These are phyloP conservation scores for Sebastes taczanowskii DNA, from an alignment of 2,797 vertebrate genomes.

Conservation along the genomic window DNA sequence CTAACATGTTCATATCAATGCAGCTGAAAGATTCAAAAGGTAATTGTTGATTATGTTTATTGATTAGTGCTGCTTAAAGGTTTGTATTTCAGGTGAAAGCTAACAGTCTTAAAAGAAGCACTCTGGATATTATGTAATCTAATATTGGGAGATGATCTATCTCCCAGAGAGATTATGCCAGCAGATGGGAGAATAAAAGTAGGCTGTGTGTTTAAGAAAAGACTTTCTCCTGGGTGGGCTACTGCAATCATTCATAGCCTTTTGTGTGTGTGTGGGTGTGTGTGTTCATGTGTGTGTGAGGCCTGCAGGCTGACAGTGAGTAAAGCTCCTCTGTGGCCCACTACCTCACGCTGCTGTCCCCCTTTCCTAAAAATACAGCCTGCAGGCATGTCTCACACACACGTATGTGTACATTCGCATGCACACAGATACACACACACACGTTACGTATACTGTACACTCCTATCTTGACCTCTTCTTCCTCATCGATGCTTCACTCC, in stretches of 20 bases:
- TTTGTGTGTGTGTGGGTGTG: conserved; percentile 19
- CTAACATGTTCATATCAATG: not conserved
- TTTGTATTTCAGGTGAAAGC: conserved; percentile 10
- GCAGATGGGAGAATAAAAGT: conserved; percentile 58
- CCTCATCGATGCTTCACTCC: conserved; percentile 25
- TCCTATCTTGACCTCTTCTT: conserved; percentile 64
- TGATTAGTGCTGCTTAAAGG: conserved; percentile 16
- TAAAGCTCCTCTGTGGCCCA: conserved; percentile 64
- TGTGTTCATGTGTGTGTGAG: conserved; percentile 5
- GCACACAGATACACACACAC: conserved; percentile 6
- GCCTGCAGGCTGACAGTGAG: conserved; percentile 67
- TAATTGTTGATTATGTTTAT: conserved; percentile 14
- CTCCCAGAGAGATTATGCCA: conserved; percentile 50
- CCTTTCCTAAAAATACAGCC: conserved; percentile 71
- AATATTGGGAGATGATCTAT: conserved; percentile 58
- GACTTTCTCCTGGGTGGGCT: conserved; percentile 67
- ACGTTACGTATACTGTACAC: conserved; percentile 37
- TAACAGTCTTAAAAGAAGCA: conserved; percentile 19
- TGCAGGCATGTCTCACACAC: conserved; percentile 54
- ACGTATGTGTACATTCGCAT: conserved; percentile 27
- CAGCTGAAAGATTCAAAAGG: not conserved
- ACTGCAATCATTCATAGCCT: conserved; percentile 55
- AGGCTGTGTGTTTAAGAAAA: conserved; percentile 72
- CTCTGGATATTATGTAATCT: conserved; percentile 36
- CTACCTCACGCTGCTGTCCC: conserved; percentile 71